Base-by-base conservation (phyloP, 2,113 vertebrate genomes). In the Oryzias melastigma region DNA sequence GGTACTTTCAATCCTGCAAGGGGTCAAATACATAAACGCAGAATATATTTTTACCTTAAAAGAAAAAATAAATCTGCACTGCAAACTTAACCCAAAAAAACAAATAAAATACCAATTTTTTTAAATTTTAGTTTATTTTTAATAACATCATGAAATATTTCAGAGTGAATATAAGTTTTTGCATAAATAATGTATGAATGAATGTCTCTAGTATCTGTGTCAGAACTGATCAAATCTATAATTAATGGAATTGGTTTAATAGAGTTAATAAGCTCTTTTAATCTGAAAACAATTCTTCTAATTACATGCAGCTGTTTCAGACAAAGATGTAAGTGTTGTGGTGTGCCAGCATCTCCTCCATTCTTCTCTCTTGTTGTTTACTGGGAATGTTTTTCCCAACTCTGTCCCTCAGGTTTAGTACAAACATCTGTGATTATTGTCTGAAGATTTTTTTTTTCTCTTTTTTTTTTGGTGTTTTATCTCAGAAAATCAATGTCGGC, bases 241-340 rank as follows among this genome's bases (percentile, higher is more conserved):
- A 84, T 71, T 85, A 59, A 73, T 82, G 61, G 53, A 58, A 82
- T 80, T 53, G 69, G 22, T 85, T 83, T 65, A 60, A 78, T 17
- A 57, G 55, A 62, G 22, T 55, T 66, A 76, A 84, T 85, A 80
- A 54, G 49, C 29, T 52, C 47, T 57, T 77, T 72, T 61, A 70
- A 78, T 75, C 45, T 64, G 53, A 17, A 63, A 50, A 77, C 74
- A n/a, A 78, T 75, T 75, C 55, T 65, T 47, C 22, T 61, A 68
- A 77, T 84, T 72, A 76, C 76, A 74, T 43, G 46, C 67, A 79
- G 77, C 61, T 73, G 72, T 67, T 82, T 56, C 63, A 68, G 58
- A 67, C 29, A 20, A 43, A 63, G 57, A 64, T 63, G 55, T 73
- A 43, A 43, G 35, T 35, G 35, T 35, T 12, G 29, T 35, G 2